phyloP scores from a whole-genome alignment of 2,888 invertebrate genomes.

The Cremastobaeus sp. region DNA sequence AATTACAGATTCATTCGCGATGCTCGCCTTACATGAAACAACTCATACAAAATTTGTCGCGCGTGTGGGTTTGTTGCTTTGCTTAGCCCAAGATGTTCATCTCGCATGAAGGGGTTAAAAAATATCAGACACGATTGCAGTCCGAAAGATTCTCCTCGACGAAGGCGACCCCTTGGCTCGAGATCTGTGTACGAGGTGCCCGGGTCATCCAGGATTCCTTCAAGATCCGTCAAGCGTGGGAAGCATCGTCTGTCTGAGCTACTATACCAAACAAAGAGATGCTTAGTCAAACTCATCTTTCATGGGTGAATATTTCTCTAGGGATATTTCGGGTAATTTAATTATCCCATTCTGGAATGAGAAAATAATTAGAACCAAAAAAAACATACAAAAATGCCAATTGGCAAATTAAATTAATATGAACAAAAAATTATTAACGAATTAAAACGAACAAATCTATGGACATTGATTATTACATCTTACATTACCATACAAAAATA shows the following conservation, averaged over 20 bases:
- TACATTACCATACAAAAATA: too few species aligned
- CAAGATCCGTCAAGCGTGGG: constrained; percentile 47
- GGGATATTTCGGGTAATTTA: too few species aligned
- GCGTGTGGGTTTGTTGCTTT: constrained; percentile 2
- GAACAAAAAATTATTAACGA: too few species aligned
- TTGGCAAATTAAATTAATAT: too few species aligned
- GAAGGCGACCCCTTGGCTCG: constrained; percentile 21
- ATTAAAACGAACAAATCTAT: too few species aligned
- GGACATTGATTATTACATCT: too few species aligned
- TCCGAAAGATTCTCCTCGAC: constrained; percentile 8
- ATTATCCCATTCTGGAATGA: too few species aligned
- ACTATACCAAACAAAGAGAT: constrained; percentile 49
- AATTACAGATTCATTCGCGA: constrained; percentile 28
- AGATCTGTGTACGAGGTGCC: constrained; percentile 26
- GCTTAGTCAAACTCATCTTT: constrained; percentile 29
- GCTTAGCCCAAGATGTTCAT: constrained; percentile 18
- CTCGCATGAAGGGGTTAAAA: constrained; percentile 10
- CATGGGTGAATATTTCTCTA: too few species aligned
- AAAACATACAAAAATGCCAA: too few species aligned
- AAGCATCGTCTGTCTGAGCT: constrained; percentile 49
- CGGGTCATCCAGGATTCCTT: constrained; percentile 46
- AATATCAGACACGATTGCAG: neutral
- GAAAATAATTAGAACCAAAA: too few species aligned
- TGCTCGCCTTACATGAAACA: constrained; percentile 23
- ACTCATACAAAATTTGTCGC: constrained; percentile 20